Evolutionary conservation across 2,113 vertebrate genomes (phyloP).

Genomic region (Poeciliopsis turrubarensis): DNA sequence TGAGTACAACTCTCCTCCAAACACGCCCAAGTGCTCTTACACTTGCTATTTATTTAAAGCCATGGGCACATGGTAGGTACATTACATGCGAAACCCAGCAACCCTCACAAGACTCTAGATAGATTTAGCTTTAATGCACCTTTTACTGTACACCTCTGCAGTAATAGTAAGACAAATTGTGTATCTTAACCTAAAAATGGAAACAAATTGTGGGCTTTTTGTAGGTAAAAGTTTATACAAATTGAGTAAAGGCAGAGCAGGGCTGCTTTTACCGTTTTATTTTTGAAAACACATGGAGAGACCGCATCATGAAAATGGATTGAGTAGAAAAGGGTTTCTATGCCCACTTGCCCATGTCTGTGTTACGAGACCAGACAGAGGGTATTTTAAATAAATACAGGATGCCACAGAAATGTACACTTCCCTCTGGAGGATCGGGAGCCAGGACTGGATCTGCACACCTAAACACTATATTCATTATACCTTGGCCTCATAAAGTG

Average conservation of each 20-base stretch:
- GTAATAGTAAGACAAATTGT: conserved; percentile 63
- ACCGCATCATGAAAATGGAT: conserved; percentile 69
- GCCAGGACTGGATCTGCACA: conserved; percentile 64
- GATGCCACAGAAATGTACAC: conserved; percentile 80
- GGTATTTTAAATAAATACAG: conserved; percentile 80
- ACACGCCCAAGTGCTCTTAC: not conserved
- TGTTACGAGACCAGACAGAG: conserved; percentile 74
- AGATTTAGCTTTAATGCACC: conserved; percentile 32
- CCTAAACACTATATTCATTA: conserved; percentile 80
- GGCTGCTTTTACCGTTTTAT: conserved; percentile 66
- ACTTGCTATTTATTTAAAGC: not conserved
- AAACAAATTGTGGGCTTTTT: conserved; percentile 56
- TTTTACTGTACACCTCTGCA: not conserved
- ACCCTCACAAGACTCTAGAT: conserved; percentile 21
- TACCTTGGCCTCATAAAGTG: conserved; percentile 72
- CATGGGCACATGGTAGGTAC: not conserved
- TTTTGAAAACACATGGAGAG: conserved; percentile 61
- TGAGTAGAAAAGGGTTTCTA: conserved; percentile 69
- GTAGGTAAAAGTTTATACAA: conserved; percentile 45
- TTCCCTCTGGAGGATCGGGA: conserved; percentile 66
- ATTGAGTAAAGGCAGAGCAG: conserved; percentile 68
- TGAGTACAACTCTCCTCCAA: conserved; percentile 1
- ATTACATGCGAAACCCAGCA: conserved; percentile 26
- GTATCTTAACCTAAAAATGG: conserved; percentile 59
- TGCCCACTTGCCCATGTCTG: conserved; percentile 72